phyloP scores from a whole-genome alignment of 1,140 invertebrate species.

The Helicoverpa zea region DNA sequence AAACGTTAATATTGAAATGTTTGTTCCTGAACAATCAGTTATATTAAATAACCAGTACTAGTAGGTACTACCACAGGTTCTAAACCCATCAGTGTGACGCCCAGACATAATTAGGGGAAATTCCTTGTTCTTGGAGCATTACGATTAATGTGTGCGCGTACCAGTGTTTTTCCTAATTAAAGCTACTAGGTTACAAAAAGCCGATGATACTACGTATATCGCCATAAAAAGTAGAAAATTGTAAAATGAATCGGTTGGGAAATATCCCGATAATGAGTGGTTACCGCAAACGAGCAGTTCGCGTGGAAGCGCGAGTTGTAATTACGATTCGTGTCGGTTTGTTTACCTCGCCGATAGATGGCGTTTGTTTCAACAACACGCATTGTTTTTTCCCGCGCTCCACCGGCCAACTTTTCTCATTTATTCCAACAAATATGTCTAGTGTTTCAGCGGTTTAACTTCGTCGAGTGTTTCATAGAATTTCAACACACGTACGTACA shows the following conservation, averaged over 20 bases:
- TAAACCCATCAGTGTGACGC: too few species aligned
- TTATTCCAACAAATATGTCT: slow-evolving; percentile 58
- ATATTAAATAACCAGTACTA: too few species aligned
- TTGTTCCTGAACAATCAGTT: too few species aligned
- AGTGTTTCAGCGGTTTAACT: slow-evolving; percentile 54
- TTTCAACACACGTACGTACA: slow-evolving; percentile 35
- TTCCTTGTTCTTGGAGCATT: too few species aligned
- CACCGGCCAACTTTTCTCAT: slow-evolving; percentile 58
- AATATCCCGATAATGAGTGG: slow-evolving; percentile 31
- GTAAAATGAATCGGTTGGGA: neutral
- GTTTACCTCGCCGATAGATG: slow-evolving; percentile 53
- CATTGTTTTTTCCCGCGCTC: slow-evolving; percentile 59
- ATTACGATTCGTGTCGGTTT: slow-evolving; percentile 61
- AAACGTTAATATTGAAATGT: too few species aligned
- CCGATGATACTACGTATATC: too few species aligned
- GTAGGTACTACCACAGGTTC: too few species aligned
- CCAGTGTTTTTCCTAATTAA: too few species aligned
- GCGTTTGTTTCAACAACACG: slow-evolving; percentile 52
- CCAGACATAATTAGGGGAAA: too few species aligned
- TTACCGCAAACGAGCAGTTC: slow-evolving; percentile 57
- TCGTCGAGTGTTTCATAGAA: slow-evolving; percentile 45
- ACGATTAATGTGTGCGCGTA: too few species aligned
- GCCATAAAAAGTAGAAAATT: neutral
- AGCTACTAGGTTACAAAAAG: too few species aligned
- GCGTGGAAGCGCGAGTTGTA: slow-evolving; percentile 58